Evolutionary conservation across 2,888 invertebrate species (phyloP).

Genomic region (Drosophila falleni): DNA sequence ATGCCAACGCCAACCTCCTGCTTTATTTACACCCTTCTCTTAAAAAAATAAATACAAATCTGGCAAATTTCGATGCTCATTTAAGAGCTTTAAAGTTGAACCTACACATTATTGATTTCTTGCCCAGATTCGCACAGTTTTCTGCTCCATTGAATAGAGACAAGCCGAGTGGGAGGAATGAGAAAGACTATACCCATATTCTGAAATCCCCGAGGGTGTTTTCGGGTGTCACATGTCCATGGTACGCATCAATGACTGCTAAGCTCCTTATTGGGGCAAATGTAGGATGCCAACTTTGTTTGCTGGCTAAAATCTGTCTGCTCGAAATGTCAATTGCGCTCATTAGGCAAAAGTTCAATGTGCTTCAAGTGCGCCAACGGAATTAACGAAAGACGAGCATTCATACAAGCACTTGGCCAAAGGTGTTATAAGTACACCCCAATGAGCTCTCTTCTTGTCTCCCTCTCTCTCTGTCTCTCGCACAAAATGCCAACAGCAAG

Average conservation of each 20-base stretch:
- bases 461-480: conserved; percentile 1
- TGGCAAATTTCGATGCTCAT: conserved; percentile 29
- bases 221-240: conserved; percentile 41
- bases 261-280: conserved; percentile 20
- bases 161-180: neutral
- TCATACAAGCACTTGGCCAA: conserved; percentile 16
- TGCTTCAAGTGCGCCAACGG: conserved; percentile 33
- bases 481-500: neutral
- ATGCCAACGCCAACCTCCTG: conserved; percentile 32
- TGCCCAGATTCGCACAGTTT: conserved; percentile 62
- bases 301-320: conserved; percentile 34
- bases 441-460: neutral
- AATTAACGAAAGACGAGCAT: conserved; percentile 26
- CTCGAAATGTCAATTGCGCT: conserved; percentile 74
- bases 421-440: conserved; percentile 34
- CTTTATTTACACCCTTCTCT: neutral
- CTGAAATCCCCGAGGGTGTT: conserved; percentile 7
- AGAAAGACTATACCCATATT: conserved; percentile 6
- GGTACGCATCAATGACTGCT: conserved; percentile 52
- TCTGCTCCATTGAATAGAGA: conserved; percentile 58
- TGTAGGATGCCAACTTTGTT: conserved; percentile 31
- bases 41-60: conserved; percentile 24
- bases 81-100: conserved; percentile 43
- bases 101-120: conserved; percentile 60
- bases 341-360: conserved; percentile 74